Percentiles rank a stretch among this genome's conserved stretches.
Conservation (phyloP, 2,113 vertebrate genomes). For the Melanerpes aurifrons region DNA sequence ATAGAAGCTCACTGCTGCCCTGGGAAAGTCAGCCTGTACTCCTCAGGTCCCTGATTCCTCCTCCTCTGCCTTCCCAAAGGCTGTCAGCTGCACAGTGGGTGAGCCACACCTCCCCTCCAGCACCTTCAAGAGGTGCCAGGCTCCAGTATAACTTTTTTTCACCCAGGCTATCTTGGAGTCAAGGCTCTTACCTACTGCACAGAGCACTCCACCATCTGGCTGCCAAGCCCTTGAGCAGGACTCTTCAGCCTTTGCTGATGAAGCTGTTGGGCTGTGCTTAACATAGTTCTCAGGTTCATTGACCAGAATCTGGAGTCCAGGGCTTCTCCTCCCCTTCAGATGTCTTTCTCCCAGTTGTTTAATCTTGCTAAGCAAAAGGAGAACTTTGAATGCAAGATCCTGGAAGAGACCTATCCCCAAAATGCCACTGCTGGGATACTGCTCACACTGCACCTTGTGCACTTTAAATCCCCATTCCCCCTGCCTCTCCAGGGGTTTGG, state of each 20-base stretch:
- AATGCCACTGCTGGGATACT: background rate
- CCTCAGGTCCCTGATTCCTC: background rate
- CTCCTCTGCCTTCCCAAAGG: background rate
- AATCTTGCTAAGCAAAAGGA: background rate
- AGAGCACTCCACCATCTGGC: background rate
- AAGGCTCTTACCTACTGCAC: background rate
- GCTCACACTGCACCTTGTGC: background rate
- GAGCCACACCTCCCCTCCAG: background rate
- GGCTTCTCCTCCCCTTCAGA: background rate
- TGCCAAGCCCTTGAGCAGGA: background rate
- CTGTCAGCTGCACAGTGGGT: fast-evolving
- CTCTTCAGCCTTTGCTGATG: background rate
- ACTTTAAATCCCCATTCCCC: background rate
- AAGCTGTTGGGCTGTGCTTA: background rate
- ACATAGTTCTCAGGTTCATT: background rate
- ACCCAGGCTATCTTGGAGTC: background rate
- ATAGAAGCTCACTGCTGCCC: background rate
- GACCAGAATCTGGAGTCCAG: background rate
- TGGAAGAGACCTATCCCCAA: background rate
- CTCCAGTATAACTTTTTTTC: background rate
- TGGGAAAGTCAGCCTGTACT: background rate
- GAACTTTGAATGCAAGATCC: background rate
- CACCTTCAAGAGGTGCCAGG: background rate
- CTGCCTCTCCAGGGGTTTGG: background rate
- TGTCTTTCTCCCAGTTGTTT: background rate